phyloP scores from a whole-genome alignment of 2,113 vertebrate species.

The Erythrolamprus reginae region DNA sequence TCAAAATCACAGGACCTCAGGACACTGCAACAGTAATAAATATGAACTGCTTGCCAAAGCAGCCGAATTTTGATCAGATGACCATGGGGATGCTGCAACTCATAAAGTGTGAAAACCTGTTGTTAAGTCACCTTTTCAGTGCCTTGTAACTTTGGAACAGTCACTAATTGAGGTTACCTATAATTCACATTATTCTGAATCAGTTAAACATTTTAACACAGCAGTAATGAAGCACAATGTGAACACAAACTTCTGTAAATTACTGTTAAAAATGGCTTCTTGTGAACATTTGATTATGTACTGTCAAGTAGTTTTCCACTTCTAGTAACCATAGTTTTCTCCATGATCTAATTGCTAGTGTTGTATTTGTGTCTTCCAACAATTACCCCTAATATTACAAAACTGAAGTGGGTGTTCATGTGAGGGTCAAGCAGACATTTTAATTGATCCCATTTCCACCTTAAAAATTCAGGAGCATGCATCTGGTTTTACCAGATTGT shows the following conservation, averaged over 20 bases:
- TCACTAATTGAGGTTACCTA: background rate
- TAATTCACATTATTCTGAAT: background rate
- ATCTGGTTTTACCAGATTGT: background rate
- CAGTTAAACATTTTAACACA: background rate
- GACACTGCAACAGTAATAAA: background rate
- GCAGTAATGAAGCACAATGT: background rate
- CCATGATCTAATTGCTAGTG: background rate
- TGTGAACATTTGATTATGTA: background rate
- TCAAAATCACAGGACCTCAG: background rate
- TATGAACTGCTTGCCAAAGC: no score
- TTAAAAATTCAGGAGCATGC: background rate
- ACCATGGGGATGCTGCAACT: no score
- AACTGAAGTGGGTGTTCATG: background rate
- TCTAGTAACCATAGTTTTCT: background rate
- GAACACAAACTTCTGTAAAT: background rate
- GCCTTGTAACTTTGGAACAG: background rate
- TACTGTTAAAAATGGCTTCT: background rate
- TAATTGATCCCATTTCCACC: background rate
- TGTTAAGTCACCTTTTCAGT: background rate
- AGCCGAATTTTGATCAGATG: no score
- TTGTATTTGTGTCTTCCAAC: background rate
- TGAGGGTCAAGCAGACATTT: background rate
- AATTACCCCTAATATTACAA: background rate
- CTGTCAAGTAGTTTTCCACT: background rate
- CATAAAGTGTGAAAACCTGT: background rate